phyloP scores from a whole-genome alignment of 1,140 invertebrate genomes.

The Wasmannia auropunctata region DNA sequence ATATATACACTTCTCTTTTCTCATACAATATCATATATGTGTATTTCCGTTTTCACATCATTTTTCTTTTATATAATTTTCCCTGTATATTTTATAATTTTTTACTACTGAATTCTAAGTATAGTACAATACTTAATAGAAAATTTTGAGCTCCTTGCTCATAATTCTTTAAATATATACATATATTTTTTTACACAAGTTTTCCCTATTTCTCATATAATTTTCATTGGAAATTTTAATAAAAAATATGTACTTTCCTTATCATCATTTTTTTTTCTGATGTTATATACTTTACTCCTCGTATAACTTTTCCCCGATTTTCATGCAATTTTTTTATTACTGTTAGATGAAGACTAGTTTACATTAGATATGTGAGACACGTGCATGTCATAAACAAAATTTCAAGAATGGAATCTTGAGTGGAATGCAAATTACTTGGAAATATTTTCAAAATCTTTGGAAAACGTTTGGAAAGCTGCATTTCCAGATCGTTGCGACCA shows the following conservation, averaged over 20 bases:
- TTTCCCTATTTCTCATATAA: background rate
- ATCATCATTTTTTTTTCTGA: background rate
- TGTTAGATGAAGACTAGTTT: background rate
- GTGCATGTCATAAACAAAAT: conserved; percentile 16
- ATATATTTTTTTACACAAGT: background rate
- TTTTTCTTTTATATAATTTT: background rate
- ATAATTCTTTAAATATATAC: background rate
- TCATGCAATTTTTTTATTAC: background rate
- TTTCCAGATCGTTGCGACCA: background rate
- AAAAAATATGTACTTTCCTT: background rate
- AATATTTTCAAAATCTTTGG: background rate
- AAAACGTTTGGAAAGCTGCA: background rate
- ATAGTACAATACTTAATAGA: too few species aligned
- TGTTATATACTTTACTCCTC: background rate
- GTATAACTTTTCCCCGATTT: background rate
- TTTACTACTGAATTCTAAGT: background rate
- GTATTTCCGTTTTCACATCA: background rate
- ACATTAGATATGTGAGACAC: background rate
- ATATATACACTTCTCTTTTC: background rate
- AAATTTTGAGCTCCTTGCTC: background rate
- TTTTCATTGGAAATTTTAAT: too few species aligned
- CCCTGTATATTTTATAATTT: background rate
- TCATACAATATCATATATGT: background rate
- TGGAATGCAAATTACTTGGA: background rate
- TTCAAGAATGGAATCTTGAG: background rate